phyloP scores from a whole-genome alignment of 2,113 vertebrate genomes.

The Trachemys scripta region DNA sequence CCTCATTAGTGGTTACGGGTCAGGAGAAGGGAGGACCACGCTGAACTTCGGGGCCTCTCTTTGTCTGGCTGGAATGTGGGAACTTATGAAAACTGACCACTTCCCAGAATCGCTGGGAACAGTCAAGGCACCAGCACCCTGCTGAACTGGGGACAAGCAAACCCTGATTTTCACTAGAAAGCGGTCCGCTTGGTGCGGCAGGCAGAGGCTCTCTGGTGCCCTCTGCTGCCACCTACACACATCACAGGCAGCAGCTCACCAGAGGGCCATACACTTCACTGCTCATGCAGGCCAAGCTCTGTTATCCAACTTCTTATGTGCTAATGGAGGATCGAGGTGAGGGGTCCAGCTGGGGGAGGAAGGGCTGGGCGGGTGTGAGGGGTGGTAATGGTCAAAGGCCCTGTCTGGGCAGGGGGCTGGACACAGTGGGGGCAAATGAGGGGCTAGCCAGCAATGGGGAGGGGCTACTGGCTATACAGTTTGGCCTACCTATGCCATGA shows the following conservation, averaged over 20 bases:
- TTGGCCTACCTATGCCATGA: neutral
- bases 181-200: rapidly evolving
- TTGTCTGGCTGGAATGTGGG: neutral
- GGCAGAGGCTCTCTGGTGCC: neutral
- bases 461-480: neutral
- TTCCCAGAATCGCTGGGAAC: neutral
- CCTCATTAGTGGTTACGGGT: neutral
- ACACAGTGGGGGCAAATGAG: neutral
- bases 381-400: neutral
- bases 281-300: neutral
- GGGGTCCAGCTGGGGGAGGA: neutral
- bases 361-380: no score
- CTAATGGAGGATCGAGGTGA: no score
- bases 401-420: neutral
- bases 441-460: neutral
- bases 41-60: neutral
- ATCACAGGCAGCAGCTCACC: neutral
- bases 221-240: neutral
- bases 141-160: neutral
- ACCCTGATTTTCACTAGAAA: neutral
- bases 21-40: neutral
- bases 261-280: neutral
- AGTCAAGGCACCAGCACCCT: neutral
- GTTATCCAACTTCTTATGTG: neutral
- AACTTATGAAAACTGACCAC: neutral